These are phyloP conservation scores for Mylabris phalerata DNA, from an alignment of 1,140 invertebrate species.

Conservation along the genomic window DNA sequence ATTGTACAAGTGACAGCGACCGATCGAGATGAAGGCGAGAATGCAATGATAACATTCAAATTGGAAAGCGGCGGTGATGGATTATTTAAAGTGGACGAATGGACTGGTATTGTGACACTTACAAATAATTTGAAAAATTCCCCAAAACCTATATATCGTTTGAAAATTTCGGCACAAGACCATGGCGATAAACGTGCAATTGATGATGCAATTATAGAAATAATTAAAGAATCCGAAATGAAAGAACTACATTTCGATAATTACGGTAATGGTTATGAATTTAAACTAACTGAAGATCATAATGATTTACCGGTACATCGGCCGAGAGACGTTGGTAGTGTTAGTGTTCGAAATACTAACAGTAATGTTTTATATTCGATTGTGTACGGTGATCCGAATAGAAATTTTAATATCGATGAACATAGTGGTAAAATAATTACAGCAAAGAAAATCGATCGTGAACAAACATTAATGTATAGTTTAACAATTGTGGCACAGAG, in stretches of 20 bases:
- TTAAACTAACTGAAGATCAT: slow-evolving; percentile 71
- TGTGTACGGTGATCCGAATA: slow-evolving; percentile 70
- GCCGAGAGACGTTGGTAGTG: slow-evolving; percentile 66
- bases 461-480: slow-evolving; percentile 67
- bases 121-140: slow-evolving; percentile 55
- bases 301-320: slow-evolving; percentile 52
- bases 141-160: slow-evolving; percentile 60
- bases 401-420: slow-evolving; percentile 74
- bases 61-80: slow-evolving; percentile 71
- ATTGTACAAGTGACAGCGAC: slow-evolving; percentile 67
- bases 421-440: slow-evolving; percentile 73
- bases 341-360: slow-evolving; percentile 51
- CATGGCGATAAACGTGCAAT: slow-evolving; percentile 61
- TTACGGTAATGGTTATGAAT: slow-evolving; percentile 64
- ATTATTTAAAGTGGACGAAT: slow-evolving; percentile 69
- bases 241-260: slow-evolving; percentile 66
- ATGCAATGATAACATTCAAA: slow-evolving; percentile 69
- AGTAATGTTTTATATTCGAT: slow-evolving; percentile 66
- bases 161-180: slow-evolving; percentile 73
- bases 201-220: slow-evolving; percentile 74
- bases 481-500: slow-evolving; percentile 67
- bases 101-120: slow-evolving; percentile 64
- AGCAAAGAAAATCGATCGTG: slow-evolving; percentile 74
- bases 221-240: slow-evolving; percentile 63
- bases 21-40: slow-evolving; percentile 77